Conservation (phyloP, 2,888 invertebrate species). For the Eupithecia pulchellata region DNA sequence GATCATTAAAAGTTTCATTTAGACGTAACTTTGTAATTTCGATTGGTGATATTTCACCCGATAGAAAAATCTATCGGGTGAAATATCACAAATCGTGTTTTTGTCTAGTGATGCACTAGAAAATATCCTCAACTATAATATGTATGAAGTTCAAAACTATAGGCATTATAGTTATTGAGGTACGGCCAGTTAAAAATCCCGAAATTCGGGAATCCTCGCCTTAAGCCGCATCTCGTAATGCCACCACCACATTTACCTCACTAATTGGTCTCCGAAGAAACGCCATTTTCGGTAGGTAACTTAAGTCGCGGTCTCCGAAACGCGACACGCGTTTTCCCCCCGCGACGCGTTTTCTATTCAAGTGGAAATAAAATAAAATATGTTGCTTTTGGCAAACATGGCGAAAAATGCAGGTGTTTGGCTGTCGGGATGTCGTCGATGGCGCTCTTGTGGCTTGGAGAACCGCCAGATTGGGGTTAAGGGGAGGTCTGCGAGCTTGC, state of each 20-base stretch:
- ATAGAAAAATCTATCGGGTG: too few species aligned
- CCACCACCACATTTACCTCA: background rate
- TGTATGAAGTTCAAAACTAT: too few species aligned
- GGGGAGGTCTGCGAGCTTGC: background rate
- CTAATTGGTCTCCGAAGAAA: constrained; percentile 61
- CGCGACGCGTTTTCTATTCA: background rate
- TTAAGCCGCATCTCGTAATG: background rate
- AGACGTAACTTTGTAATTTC: too few species aligned
- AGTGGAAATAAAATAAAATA: constrained; percentile 2
- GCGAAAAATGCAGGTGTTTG: constrained; percentile 30
- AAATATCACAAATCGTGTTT: too few species aligned
- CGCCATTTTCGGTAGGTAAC: background rate
- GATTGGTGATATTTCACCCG: too few species aligned
- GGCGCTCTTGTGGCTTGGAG: constrained; percentile 28
- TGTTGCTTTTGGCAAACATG: constrained; percentile 23
- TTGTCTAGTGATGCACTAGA: too few species aligned
- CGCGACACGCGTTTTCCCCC: too few species aligned
- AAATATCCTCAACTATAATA: too few species aligned
- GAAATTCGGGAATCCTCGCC: too few species aligned
- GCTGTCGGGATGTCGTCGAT: constrained; percentile 15
- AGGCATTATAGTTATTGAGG: too few species aligned
- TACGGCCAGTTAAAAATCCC: too few species aligned
- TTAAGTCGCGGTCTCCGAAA: constrained; percentile 34
- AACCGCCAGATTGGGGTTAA: constrained; percentile 17
- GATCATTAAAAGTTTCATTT: too few species aligned